A percentile compares a stretch with the other conserved stretches of the same genome.
Evolutionary conservation across 2,888 invertebrate species (phyloP).

Genomic region (Trachelus troglodyta): DNA sequence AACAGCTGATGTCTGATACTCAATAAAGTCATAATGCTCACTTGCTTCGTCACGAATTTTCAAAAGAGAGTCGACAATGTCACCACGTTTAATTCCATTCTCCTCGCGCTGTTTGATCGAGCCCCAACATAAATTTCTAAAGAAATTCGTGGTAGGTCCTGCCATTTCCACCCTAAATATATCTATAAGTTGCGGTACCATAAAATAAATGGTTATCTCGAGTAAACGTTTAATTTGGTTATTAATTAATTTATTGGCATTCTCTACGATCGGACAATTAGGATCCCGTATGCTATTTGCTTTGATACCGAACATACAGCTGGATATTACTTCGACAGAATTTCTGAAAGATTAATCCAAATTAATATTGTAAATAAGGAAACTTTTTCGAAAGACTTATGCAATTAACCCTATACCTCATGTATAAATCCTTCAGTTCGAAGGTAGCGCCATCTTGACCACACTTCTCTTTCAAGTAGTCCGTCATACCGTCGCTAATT

Average conservation of each 20-base stretch:
- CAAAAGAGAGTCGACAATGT: background rate
- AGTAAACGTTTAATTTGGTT: background rate
- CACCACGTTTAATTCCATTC: background rate
- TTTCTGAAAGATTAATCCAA: background rate
- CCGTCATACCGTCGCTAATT: conserved; percentile 9
- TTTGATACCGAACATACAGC: background rate
- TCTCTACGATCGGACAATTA: background rate
- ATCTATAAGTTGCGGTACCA: background rate
- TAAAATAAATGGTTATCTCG: background rate
- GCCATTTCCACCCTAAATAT: background rate
- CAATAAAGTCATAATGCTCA: background rate
- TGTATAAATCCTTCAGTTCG: background rate
- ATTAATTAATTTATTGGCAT: background rate
- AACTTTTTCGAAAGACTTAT: background rate
- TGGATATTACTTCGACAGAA: background rate
- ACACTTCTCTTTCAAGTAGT: conserved; percentile 15
- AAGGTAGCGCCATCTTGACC: conserved; percentile 21
- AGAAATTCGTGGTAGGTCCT: background rate
- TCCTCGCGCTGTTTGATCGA: background rate
- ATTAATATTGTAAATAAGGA: background rate
- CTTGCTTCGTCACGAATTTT: background rate
- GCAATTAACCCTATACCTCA: background rate
- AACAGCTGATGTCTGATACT: background rate
- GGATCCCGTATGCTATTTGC: background rate
- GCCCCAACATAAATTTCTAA: background rate